Evolutionary conservation across 1,140 invertebrate species (phyloP), one percentile per base, ranked within the genome.

Genomic region (Atta colombica): DNA sequence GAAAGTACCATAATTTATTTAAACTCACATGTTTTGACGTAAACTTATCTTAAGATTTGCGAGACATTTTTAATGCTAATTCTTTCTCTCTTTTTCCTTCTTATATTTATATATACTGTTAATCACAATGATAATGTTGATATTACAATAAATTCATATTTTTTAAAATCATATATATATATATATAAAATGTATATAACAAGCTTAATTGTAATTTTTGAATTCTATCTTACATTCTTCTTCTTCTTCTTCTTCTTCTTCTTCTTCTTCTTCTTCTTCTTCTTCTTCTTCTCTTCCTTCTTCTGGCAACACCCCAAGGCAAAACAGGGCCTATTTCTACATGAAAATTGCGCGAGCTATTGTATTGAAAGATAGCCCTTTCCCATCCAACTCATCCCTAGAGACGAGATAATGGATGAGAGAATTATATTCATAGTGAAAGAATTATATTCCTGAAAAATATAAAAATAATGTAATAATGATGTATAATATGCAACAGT

Each of bases 371-470:
- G 86, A 90, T 93, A 94, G 69, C 89, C 93, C 87, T 93, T 90
- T 94, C 92, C 91, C 93, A 89, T 78, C 90, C 93, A 94, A 31
- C 93, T 94, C 91, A 93, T 93, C 93, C 90, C 89, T 93, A 94
- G 93, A 92, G 93, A 90, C 65, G 91, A 77, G 93, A 93, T 94
- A 94, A 93, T 94, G 93, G 90, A 91, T 91, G 93, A 94, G 94
- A 94, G 89, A 92, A 90, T 85, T 94, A 89, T 91, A 86, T 94
- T 94, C 93, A 94, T 94, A 91, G 93, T 91, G 93, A 94, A 94
- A 94, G 89, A 92, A 89, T 85, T 94, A 89, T 91, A 86, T 92
- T 93, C 92, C 92, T 86, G 16, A 39, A 25, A 78, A 80, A 66
- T 51, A 75, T 28, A 25, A 21, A n/a, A n/a, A n/a, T n/a, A n/a